Evolutionary conservation across 1,140 invertebrate species (phyloP).

Genomic region (Drosophila tsacasi): DNA sequence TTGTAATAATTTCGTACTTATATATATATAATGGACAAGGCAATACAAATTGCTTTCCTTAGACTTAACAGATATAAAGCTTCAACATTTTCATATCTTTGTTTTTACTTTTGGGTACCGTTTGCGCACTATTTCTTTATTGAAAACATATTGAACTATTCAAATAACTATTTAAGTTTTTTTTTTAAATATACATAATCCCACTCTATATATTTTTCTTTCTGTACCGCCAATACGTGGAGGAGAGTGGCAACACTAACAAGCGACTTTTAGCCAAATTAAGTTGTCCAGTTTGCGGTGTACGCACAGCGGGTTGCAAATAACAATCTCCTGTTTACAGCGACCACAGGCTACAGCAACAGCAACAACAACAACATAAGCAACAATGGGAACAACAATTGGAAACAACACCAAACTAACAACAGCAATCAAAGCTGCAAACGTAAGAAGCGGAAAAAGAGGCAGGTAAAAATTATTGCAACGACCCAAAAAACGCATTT

Average conservation of each 20-base stretch:
- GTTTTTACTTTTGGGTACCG: not conserved
- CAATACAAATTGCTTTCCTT: not conserved
- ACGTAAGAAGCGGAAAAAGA: slow-evolving; percentile 26
- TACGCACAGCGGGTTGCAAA: slow-evolving; percentile 82
- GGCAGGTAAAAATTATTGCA: slow-evolving; percentile 55
- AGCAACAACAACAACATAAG: slow-evolving; percentile 16
- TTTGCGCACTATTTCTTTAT: not conserved
- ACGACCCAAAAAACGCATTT: slow-evolving; percentile 78
- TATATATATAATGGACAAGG: too few relatives aligned
- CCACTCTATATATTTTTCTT: not conserved
- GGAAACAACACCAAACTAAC: slow-evolving; percentile 41
- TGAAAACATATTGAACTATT: not conserved
- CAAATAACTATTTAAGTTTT: not conserved
- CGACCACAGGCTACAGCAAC: slow-evolving; percentile 50
- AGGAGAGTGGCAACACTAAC: slow-evolving; percentile 65
- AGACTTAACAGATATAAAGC: not conserved
- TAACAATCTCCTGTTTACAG: slow-evolving; percentile 82
- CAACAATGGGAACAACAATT: slow-evolving; percentile 33
- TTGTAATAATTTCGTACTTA: too few relatives aligned
- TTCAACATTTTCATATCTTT: not conserved
- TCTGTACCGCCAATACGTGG: not conserved
- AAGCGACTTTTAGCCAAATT: slow-evolving; percentile 82
- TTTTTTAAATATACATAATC: not conserved
- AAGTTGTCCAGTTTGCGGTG: slow-evolving; percentile 82
- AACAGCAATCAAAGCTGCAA: slow-evolving; percentile 50